Conservation (phyloP, 2,888 invertebrate genomes). For the Melanotus villosus region DNA sequence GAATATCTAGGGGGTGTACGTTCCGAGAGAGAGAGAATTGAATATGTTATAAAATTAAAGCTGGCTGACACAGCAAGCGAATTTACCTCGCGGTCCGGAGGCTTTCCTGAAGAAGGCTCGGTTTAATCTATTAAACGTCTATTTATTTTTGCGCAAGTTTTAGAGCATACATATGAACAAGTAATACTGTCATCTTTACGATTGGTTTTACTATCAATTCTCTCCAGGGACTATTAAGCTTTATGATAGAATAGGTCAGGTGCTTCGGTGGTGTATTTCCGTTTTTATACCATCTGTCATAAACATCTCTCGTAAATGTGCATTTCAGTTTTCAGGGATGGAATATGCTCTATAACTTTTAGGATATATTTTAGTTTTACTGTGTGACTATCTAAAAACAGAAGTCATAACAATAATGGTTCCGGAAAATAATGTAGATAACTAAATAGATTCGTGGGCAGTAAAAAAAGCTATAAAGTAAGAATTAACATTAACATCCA, state of each 20-base stretch:
- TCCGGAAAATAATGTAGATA: conserved; percentile 20
- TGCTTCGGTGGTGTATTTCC: conserved; percentile 55
- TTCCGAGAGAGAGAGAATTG: no score
- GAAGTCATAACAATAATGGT: conserved; percentile 17
- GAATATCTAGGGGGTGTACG: no score
- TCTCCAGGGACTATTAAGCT: conserved; percentile 62
- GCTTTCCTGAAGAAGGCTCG: no score
- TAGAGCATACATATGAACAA: conserved; percentile 50
- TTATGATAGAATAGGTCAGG: conserved; percentile 64
- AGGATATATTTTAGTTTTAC: conserved; percentile 25
- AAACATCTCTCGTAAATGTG: conserved; percentile 59
- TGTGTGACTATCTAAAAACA: conserved; percentile 19
- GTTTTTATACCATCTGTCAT: conserved; percentile 61
- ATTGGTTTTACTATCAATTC: conserved; percentile 65
- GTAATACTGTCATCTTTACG: conserved; percentile 61
- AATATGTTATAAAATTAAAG: no score
- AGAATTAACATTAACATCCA: conserved; percentile 30
- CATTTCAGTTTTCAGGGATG: conserved; percentile 45
- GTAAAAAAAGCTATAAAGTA: conserved; percentile 27
- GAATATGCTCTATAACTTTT: conserved; percentile 26
- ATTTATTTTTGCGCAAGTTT: background rate
- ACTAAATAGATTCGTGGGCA: conserved; percentile 20
- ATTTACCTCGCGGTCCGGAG: no score
- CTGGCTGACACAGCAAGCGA: no score
- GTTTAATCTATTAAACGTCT: no score